These are phyloP conservation scores for Itoplectis maculator DNA, from an alignment of 2,888 invertebrate genomes.

Conservation along the genomic window DNA sequence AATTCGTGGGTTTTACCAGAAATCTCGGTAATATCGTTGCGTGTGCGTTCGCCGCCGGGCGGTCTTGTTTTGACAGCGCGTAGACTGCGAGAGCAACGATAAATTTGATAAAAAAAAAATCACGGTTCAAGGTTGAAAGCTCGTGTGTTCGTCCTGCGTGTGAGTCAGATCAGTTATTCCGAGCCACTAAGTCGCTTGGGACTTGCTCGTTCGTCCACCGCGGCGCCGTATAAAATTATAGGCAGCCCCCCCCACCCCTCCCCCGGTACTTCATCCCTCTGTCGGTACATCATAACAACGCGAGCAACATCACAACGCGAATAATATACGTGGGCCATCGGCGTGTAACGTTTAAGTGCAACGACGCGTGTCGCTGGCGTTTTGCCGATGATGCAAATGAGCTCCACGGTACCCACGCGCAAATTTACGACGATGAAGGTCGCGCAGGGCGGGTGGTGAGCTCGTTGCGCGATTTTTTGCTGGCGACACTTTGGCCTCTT, in stretches of 20 bases:
- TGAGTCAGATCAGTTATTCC: constrained; percentile 51
- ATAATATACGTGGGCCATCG: constrained; percentile 37
- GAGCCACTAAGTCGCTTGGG: constrained; percentile 41
- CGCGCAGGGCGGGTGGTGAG: constrained; percentile 7
- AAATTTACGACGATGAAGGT: constrained; percentile 62
- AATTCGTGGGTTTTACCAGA: no score
- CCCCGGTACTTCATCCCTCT: constrained; percentile 1
- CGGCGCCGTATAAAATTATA: constrained; percentile 34
- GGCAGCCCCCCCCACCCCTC: no score
- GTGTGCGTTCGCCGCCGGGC: neutral
- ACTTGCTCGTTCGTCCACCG: constrained; percentile 27
- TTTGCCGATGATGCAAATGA: constrained; percentile 62
- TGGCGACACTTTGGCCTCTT: neutral
- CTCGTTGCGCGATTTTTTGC: neutral
- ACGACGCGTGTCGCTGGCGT: constrained; percentile 58
- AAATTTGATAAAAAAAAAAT: constrained; percentile 7
- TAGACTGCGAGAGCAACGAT: neutral
- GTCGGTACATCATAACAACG: neutral
- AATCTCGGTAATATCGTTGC: no score
- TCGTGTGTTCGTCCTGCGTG: constrained; percentile 17
- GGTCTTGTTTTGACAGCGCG: no score
- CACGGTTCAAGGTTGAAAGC: constrained; percentile 19
- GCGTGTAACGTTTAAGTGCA: constrained; percentile 56
- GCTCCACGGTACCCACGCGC: constrained; percentile 33
- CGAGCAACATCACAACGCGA: constrained; percentile 27